A percentile compares a stretch with the other conserved stretches of the same genome.
These are phyloP conservation scores for Monodelphis domestica DNA, from an alignment of 2,797 vertebrate species.

Conservation along the genomic window DNA sequence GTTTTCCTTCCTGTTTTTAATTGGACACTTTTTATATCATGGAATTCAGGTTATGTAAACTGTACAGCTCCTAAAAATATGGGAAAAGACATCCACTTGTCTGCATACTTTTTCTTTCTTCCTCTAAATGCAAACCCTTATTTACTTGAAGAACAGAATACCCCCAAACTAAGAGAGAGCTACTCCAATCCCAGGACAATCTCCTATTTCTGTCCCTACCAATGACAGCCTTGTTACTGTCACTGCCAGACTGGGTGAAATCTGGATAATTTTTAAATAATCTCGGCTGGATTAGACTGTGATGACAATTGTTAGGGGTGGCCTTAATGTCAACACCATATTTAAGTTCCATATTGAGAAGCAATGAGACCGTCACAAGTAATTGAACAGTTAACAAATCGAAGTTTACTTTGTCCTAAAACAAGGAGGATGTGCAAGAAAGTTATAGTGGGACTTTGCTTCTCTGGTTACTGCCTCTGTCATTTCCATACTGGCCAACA, in stretches of 20 bases:
- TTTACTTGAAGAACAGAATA: conserved; percentile 20
- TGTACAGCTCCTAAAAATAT: neutral
- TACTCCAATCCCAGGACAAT: neutral
- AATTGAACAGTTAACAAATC: neutral
- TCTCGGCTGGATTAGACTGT: neutral
- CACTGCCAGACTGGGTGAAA: neutral
- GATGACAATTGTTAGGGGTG: neutral
- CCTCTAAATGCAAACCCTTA: neutral
- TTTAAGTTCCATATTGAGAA: neutral
- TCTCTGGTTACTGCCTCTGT: neutral
- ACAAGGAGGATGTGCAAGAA: neutral
- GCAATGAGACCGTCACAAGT: neutral
- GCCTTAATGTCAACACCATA: neutral
- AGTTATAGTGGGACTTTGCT: neutral
- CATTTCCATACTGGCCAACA: neutral
- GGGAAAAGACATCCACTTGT: conserved; percentile 3
- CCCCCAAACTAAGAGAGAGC: neutral
- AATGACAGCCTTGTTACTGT: neutral
- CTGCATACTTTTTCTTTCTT: conserved; percentile 1
- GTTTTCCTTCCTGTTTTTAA: conserved; percentile 50
- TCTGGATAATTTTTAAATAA: neutral
- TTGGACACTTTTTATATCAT: neutral
- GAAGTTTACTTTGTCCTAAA: neutral
- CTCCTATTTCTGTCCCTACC: neutral
- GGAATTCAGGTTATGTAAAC: conserved; percentile 33